Percentiles rank a stretch among this genome's conserved stretches.
These are phyloP conservation scores for Hemaris fuciformis DNA, from an alignment of 2,888 invertebrate genomes.

Conservation along the genomic window DNA sequence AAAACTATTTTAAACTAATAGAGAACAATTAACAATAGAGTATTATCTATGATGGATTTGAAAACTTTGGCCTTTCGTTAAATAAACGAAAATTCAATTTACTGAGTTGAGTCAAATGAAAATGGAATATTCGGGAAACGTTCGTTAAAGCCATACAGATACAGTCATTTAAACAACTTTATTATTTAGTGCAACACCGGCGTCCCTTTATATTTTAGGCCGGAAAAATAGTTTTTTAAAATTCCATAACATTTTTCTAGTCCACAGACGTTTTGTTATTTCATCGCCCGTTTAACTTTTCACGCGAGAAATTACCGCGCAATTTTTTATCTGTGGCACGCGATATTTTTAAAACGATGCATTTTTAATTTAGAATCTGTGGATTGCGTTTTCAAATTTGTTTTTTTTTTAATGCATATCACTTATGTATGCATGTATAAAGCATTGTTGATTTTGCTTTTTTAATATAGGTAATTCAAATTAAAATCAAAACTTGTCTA, in stretches of 20 bases:
- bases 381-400: not conserved
- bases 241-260: not conserved
- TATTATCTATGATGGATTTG: not conserved
- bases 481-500: too few species aligned
- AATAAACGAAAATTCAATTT: constrained; percentile 38
- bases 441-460: too few species aligned
- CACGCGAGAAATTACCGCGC: not conserved
- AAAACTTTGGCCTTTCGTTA: constrained; percentile 14
- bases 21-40: not conserved
- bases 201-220: constrained; percentile 26
- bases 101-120: constrained; percentile 27
- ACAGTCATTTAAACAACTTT: constrained; percentile 28
- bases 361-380: not conserved
- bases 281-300: fast-evolving
- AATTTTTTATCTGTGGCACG: not conserved
- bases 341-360: not conserved
- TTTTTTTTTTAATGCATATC: too few species aligned
- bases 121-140: constrained; percentile 39
- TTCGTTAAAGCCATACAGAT: constrained; percentile 23
- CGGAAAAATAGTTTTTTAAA: not conserved
- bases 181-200: constrained; percentile 30
- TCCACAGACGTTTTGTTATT: constrained; percentile 19
- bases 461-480: too few species aligned
- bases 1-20: not conserved
- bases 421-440: too few species aligned